phyloP scores from a whole-genome alignment of 2,797 vertebrate genomes.

The Artibeus lituratus region DNA sequence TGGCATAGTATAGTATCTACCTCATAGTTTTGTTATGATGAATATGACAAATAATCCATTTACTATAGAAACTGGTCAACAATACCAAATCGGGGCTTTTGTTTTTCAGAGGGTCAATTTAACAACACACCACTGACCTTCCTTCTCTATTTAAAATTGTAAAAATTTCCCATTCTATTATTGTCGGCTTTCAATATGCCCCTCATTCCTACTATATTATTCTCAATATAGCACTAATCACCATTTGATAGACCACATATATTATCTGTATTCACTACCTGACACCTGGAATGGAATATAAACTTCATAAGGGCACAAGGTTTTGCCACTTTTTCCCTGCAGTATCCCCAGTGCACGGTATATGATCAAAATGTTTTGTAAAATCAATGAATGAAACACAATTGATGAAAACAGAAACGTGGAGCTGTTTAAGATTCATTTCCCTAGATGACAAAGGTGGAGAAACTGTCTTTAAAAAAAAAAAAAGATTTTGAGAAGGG shows the following conservation, averaged over 20 bases:
- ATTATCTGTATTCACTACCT: not conserved
- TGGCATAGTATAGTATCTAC: not conserved
- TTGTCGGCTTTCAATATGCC: not conserved
- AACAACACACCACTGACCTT: not conserved
- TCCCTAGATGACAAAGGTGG: not conserved
- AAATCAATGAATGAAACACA: slow-evolving; percentile 24
- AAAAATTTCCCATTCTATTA: not conserved
- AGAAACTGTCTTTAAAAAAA: not conserved
- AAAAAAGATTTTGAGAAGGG: no score
- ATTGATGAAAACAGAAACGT: slow-evolving; percentile 12
- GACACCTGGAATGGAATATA: not conserved
- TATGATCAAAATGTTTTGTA: not conserved
- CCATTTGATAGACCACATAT: not conserved
- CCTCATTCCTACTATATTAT: not conserved
- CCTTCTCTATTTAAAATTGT: not conserved
- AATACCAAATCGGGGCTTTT: not conserved
- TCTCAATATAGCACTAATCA: not conserved
- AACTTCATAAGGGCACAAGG: not conserved
- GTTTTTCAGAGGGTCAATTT: not conserved
- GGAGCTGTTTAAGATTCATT: not conserved
- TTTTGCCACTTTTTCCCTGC: not conserved
- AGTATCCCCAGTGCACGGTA: not conserved
- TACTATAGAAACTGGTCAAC: not conserved
- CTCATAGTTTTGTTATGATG: not conserved
- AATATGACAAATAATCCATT: not conserved